These are phyloP conservation scores for Manis crassicaudata DNA, from an alignment of 2,797 vertebrate species.

Conservation along the genomic window DNA sequence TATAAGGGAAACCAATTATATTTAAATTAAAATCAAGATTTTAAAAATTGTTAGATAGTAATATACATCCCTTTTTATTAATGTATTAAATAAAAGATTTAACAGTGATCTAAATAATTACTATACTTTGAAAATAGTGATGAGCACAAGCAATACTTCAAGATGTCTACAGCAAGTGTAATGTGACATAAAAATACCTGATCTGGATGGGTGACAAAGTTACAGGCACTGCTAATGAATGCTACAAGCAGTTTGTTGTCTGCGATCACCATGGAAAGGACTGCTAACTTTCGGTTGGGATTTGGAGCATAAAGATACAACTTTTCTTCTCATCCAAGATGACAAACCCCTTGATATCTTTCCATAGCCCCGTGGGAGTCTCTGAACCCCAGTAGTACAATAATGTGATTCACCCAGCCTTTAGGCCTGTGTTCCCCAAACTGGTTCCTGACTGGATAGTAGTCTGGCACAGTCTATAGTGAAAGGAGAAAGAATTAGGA, in stretches of 20 bases:
- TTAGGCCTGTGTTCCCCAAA: neutral
- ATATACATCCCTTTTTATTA: neutral
- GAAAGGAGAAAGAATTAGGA: conserved; percentile 25
- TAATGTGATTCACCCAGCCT: neutral
- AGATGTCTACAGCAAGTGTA: neutral
- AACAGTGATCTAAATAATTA: neutral
- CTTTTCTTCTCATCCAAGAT: neutral
- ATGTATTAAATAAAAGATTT: neutral
- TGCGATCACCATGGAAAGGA: neutral
- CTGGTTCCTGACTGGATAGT: neutral
- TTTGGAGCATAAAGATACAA: neutral
- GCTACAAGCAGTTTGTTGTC: neutral
- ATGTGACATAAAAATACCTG: neutral
- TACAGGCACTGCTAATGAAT: neutral
- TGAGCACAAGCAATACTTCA: neutral
- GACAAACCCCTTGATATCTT: neutral
- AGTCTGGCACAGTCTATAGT: neutral
- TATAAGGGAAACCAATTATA: conserved; percentile 5
- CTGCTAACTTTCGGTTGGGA: neutral
- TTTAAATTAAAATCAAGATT: neutral
- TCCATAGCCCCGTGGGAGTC: neutral
- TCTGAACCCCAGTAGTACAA: neutral
- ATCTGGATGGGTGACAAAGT: neutral
- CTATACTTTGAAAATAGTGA: neutral
- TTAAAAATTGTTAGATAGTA: neutral